Percentiles rank a stretch among this genome's conserved stretches.
phyloP scores from a whole-genome alignment of 1,140 invertebrate genomes.

The Heliconius eleuchia region DNA sequence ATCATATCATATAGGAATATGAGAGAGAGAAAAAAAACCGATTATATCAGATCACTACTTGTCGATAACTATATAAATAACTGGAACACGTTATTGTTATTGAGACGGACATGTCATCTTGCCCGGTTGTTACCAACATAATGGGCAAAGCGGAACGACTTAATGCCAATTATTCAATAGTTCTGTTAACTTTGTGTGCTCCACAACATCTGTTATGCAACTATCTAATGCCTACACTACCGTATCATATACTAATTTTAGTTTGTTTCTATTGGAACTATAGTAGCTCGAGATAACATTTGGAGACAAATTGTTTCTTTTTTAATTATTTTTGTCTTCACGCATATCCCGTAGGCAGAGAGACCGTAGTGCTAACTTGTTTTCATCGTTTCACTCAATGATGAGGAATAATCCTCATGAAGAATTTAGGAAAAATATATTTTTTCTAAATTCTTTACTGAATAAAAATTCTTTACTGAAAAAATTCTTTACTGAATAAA shows the following conservation, averaged over 20 bases:
- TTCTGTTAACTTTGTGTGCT: background rate
- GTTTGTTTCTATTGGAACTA: background rate
- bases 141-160: background rate
- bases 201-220: background rate
- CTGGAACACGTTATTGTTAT: background rate
- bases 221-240: background rate
- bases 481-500: no score
- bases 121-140: background rate
- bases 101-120: conserved; percentile 1
- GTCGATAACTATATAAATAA: background rate
- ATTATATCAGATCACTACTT: background rate
- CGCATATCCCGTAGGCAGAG: no score
- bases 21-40: no score
- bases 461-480: no score
- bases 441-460: no score
- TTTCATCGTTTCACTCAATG: no score
- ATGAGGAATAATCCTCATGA: no score
- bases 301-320: background rate
- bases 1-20: no score
- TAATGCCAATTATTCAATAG: conserved; percentile 12
- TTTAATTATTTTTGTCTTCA: no score
- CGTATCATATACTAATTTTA: background rate
- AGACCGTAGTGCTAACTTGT: no score
- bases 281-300: background rate
- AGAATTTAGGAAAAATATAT: no score